Base-by-base conservation (phyloP, 2,888 invertebrate genomes). In the Oxytorus armatus region DNA sequence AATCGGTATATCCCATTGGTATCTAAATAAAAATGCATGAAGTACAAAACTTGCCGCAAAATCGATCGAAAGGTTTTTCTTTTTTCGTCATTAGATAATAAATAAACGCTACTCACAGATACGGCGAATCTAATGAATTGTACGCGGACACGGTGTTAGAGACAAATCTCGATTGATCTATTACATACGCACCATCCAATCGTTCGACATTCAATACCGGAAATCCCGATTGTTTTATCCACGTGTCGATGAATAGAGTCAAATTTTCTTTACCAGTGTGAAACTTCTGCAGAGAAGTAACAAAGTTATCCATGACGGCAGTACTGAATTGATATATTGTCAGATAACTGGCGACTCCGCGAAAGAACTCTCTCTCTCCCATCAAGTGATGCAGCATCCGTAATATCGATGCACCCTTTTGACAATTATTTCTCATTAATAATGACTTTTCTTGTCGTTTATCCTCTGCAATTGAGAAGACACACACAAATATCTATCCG, bases 381-480 rank as follows among this genome's bases (percentile, higher is more conserved):
- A 85, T 55, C 7, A 82, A 75, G 18, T 84, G 59, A 68, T 83
- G 79, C 61, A 85, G 44, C 85, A 85, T 86, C 25, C 84, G 57
- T 53, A 85, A 79, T 69, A 85, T 81, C 23, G 85, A 78, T 5
- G 85, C 83, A 2, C 84, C 85, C 85, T 86, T 47, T 11, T 21
- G n/a, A 69, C 11, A 29, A 5, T 29, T 4, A 23, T 63, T 63
- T 10, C 3, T 10, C 2, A 73, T 77, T 25, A 2, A 25, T 7
- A 23, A 10, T 25, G 23, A 33, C 14, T 4, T 21, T 3, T 21
- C 1, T 14, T 16, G 51, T 25, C n/a, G 10, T 44, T 53, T 4
- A 16, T 61, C 33, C 25, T 23, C n/a, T 0, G 25, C 11, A n/a
- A n/a, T n/a, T n/a, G n/a, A n/a, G n/a, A n/a, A n/a, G n/a, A n/a